Base-by-base conservation (phyloP, 2,113 vertebrate genomes). In the Speoplatyrhinus poulsoni region DNA sequence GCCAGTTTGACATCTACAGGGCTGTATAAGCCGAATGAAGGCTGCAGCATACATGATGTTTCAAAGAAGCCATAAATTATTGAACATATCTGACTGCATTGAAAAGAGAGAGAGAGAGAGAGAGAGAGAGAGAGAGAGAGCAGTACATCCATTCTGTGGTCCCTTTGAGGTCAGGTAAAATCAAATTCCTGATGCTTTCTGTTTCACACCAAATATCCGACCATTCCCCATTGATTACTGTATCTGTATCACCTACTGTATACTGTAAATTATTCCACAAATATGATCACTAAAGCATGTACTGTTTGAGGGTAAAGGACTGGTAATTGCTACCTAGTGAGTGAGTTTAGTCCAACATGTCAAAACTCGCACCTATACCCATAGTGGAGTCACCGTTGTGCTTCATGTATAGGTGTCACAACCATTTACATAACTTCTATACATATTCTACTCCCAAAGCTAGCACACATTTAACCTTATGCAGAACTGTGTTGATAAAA, bases 101-200 rank as follows among this genome's bases (percentile, higher is more conserved):
- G 53, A 16, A n/a, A n/a, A 16, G 13, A 4, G 13, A 52, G 50
- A 52, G 50, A 52, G 12, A 52, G 5, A 53, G 52, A 9, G 1
- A 17, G 6, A 6, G n/a, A 55, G 0, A 50, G 62, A 67, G 12
- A 0, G 50, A 54, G 53, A 16, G 53, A 55, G 53, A 16, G 79
- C 49, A 0, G 12, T 10, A 62, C 76, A 72, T 67, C 70, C 66
- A 64, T 11, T 62, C 75, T 68, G 73, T 6, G 48, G 60, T 73
- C 81, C 46, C 36, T 88, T 87, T 88, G 78, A 89, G 86, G 81
- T 82, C 62, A 17, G 67, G 69, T 2, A 0, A 84, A 81, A 81
- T 81, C 80, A 71, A 82, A 72, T 77, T 83, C 72, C 68, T 80
- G 9, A 17, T 12, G 69, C 80, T 79, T 73, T 85, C 80, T 80